Conservation (phyloP, 2,797 vertebrate genomes). For the Falco naumanni region DNA sequence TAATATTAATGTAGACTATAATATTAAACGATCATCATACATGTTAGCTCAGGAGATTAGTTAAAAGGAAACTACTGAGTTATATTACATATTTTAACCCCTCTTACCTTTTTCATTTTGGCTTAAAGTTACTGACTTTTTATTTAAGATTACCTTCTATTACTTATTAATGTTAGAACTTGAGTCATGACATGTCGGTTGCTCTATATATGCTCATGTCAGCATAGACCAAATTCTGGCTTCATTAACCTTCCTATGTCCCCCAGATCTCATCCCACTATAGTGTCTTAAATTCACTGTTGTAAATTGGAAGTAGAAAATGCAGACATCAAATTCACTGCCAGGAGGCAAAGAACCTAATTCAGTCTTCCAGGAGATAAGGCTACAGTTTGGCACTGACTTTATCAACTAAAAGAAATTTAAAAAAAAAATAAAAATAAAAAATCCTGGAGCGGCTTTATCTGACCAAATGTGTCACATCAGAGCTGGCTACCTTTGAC, state of each 20-base stretch:
- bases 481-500: not conserved
- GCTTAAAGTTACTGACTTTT: not conserved
- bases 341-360: fast-evolving
- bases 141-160: not conserved
- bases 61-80: not conserved
- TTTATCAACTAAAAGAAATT: not conserved
- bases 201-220: not conserved
- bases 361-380: not conserved
- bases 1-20: not conserved
- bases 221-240: not conserved
- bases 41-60: not conserved
- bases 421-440: not conserved
- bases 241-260: not conserved
- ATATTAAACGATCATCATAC: not conserved
- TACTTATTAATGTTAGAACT: not conserved
- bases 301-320: not conserved
- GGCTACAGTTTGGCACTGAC: not conserved
- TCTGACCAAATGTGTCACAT: not conserved
- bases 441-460: not conserved
- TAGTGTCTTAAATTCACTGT: not conserved
- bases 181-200: not conserved
- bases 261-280: not conserved
- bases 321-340: not conserved
- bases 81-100: not conserved
- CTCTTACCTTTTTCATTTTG: not conserved